These are phyloP conservation scores for Biston stratarius DNA, from an alignment of 2,888 invertebrate genomes.

Conservation along the genomic window DNA sequence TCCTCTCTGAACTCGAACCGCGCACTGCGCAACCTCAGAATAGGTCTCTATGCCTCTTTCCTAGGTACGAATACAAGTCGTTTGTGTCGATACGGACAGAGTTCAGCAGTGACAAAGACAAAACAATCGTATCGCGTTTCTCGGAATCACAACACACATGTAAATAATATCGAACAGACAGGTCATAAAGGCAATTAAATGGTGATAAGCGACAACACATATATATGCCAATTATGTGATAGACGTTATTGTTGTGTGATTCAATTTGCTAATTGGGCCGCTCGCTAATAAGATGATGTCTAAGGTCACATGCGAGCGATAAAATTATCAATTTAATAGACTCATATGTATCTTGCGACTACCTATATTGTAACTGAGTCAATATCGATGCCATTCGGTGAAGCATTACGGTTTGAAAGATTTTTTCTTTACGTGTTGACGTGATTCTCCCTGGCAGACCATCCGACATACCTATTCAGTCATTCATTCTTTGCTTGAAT, in stretches of 20 bases:
- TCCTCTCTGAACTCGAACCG: slow-evolving; percentile 50
- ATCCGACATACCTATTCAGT: too few relatives aligned
- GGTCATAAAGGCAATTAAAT: slow-evolving; percentile 71
- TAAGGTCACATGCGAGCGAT: slow-evolving; percentile 53
- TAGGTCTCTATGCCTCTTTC: slow-evolving; percentile 20
- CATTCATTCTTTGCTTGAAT: too few relatives aligned
- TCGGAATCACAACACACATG: slow-evolving; percentile 62
- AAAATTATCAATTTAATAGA: slow-evolving; percentile 52
- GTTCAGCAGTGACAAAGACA: slow-evolving; percentile 56
- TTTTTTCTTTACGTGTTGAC: not conserved
- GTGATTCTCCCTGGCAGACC: too few relatives aligned
- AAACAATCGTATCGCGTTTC: slow-evolving; percentile 66
- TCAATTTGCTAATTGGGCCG: slow-evolving; percentile 69
- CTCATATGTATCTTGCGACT: slow-evolving; percentile 36
- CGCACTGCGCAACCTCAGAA: slow-evolving; percentile 57
- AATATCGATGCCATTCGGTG: slow-evolving; percentile 4
- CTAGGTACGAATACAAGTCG: slow-evolving; percentile 13
- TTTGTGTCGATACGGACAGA: slow-evolving; percentile 29
- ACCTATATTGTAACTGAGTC: slow-evolving; percentile 19
- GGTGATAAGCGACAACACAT: slow-evolving; percentile 66
- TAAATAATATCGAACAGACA: slow-evolving; percentile 62
- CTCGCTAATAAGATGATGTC: slow-evolving; percentile 57
- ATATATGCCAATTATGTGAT: slow-evolving; percentile 50
- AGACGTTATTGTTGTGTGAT: slow-evolving; percentile 57
- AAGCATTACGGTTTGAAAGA: slow-evolving; percentile 6